phyloP scores from a whole-genome alignment of 2,888 invertebrate genomes.

The Cyclophora albipunctata region DNA sequence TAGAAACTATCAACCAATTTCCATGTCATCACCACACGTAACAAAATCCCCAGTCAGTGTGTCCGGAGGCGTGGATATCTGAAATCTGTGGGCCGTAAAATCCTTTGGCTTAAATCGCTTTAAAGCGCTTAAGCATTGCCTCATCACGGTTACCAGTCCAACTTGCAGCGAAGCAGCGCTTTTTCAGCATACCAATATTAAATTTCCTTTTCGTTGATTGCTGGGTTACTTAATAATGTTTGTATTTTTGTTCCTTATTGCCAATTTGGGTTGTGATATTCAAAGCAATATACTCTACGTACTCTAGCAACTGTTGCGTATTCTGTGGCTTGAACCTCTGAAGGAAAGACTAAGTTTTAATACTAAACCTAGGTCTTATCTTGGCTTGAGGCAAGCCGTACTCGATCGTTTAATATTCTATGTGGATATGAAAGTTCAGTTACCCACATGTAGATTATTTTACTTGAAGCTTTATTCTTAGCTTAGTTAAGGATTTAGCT shows the following conservation, averaged over 20 bases:
- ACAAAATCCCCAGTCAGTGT: constrained; percentile 31
- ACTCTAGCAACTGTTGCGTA: too few relatives aligned
- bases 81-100: constrained; percentile 68
- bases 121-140: constrained; percentile 58
- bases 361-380: too few relatives aligned
- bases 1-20: constrained; percentile 1
- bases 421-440: too few relatives aligned
- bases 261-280: neutral
- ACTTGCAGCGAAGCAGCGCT: constrained; percentile 30
- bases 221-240: neutral
- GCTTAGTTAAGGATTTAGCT: too few relatives aligned
- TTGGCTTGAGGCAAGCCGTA: too few relatives aligned
- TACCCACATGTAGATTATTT: too few relatives aligned
- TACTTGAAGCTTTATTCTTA: too few relatives aligned
- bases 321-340: too few relatives aligned
- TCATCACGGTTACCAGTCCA: constrained; percentile 41
- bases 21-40: constrained; percentile 29
- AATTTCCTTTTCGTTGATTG: constrained; percentile 26
- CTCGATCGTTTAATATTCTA: too few relatives aligned
- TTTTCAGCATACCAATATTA: constrained; percentile 41
- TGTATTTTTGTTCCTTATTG: neutral
- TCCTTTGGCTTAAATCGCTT: constrained; percentile 73
- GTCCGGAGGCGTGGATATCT: constrained; percentile 62
- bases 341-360: too few relatives aligned
- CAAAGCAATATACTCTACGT: too few relatives aligned